phyloP scores from a whole-genome alignment of 2,113 vertebrate species.

The Shinisaurus crocodilurus region DNA sequence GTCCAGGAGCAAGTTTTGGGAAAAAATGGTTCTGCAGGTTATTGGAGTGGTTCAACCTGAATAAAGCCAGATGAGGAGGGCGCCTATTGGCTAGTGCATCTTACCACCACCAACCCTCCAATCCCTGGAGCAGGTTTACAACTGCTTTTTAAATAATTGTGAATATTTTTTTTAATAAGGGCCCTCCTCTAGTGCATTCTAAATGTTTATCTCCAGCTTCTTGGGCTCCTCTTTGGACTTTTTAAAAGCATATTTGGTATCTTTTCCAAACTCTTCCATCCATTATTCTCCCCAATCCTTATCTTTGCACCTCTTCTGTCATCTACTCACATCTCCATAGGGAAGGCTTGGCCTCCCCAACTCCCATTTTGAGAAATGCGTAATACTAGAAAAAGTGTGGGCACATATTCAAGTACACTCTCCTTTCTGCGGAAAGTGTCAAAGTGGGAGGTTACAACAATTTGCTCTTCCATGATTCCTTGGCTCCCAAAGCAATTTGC shows the following conservation, averaged over 20 bases:
- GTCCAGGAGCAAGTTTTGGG: neutral
- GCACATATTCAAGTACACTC: neutral
- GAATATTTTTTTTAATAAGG: too few species aligned
- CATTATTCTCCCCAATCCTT: neutral
- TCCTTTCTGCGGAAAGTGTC: neutral
- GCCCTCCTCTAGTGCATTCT: neutral
- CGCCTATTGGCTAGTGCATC: neutral
- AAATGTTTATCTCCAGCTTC: neutral
- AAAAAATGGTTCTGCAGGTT: neutral
- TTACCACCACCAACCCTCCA: neutral
- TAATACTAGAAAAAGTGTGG: neutral
- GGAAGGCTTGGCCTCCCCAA: neutral
- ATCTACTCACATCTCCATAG: neutral
- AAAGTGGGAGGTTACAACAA: neutral
- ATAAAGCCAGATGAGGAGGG: neutral
- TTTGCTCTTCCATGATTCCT: neutral
- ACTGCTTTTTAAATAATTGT: neutral
- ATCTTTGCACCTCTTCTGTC: neutral
- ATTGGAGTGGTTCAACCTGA: neutral
- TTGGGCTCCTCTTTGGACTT: neutral
- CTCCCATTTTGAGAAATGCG: neutral
- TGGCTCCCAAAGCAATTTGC: constrained; percentile 18
- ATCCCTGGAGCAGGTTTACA: neutral
- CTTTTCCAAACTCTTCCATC: neutral
- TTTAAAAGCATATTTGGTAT: neutral